Evolutionary conservation across 2,888 invertebrate species (phyloP).

Genomic region (Temnothorax unifasciatus): DNA sequence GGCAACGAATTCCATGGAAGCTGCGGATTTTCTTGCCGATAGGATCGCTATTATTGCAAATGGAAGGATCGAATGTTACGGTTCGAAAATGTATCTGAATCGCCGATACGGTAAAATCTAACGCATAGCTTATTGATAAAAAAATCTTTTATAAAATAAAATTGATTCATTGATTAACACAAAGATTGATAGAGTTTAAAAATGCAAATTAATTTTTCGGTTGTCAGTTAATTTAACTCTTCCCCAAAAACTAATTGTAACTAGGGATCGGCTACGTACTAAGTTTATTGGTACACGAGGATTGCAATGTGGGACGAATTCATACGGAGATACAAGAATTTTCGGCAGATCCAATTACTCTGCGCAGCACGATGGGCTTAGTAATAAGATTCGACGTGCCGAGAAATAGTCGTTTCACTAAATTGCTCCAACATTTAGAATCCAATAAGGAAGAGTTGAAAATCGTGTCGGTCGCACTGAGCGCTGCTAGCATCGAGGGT

Average conservation of each 20-base stretch:
- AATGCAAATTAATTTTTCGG: background rate
- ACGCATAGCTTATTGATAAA: constrained; percentile 31
- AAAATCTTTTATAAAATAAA: background rate
- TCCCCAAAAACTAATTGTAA: constrained; percentile 25
- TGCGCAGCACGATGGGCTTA: constrained; percentile 64
- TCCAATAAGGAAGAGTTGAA: constrained; percentile 58
- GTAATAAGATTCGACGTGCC: constrained; percentile 68
- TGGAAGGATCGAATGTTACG: constrained; percentile 70
- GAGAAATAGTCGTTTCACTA: constrained; percentile 59
- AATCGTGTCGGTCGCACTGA: constrained; percentile 63
- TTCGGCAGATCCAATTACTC: constrained; percentile 62
- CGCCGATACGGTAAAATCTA: constrained; percentile 66
- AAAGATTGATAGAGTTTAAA: background rate
- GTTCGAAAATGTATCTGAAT: constrained; percentile 71
- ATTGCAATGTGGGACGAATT: constrained; percentile 52
- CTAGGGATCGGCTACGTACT: constrained; percentile 65
- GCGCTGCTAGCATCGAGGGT: constrained; percentile 68
- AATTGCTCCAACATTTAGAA: constrained; percentile 71
- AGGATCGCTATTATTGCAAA: constrained; percentile 71
- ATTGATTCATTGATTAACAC: background rate
- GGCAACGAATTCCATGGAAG: constrained; percentile 73
- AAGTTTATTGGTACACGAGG: constrained; percentile 60
- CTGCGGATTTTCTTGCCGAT: constrained; percentile 70
- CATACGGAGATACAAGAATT: constrained; percentile 62
- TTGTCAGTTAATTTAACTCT: background rate